Conservation (phyloP, 2,888 invertebrate genomes). For the Tiliacea aurago region DNA sequence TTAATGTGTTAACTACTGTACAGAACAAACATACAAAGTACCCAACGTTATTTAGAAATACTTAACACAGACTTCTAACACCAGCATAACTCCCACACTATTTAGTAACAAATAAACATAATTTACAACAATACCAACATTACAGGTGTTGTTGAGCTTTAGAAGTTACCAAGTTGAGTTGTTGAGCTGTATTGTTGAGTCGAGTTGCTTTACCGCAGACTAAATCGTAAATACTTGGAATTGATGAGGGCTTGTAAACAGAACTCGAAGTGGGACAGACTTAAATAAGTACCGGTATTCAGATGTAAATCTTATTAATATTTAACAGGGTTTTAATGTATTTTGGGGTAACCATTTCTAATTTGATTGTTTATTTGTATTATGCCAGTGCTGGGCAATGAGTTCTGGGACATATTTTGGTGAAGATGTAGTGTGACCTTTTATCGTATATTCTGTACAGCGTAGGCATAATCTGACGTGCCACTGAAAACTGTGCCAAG, state of each 20-base stretch:
- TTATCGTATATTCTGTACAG: not conserved
- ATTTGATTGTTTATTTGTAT: constrained; percentile 4
- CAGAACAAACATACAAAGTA: constrained; percentile 4
- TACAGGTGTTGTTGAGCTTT: constrained; percentile 48
- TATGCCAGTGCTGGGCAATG: not conserved
- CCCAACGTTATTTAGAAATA: constrained; percentile 13
- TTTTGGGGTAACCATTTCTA: constrained; percentile 9
- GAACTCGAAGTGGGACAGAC: constrained; percentile 39
- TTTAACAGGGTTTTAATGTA: constrained; percentile 24
- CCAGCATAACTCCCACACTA: constrained; percentile 3
- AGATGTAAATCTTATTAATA: constrained; percentile 34
- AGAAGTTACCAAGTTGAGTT: constrained; percentile 40
- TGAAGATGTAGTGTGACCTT: not conserved
- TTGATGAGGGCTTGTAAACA: constrained; percentile 57
- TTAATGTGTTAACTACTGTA: too few species aligned
- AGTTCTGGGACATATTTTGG: not conserved
- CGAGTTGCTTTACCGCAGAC: constrained; percentile 25
- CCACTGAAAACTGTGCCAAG: not conserved
- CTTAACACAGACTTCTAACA: constrained; percentile 3
- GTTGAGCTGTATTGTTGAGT: constrained; percentile 27
- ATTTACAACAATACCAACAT: constrained; percentile 37
- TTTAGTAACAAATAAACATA: constrained; percentile 30
- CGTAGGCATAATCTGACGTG: not conserved
- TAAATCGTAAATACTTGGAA: constrained; percentile 58
- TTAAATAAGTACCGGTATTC: constrained; percentile 28